A percentile compares a stretch with the other conserved stretches of the same genome.
Conservation (phyloP, 2,113 vertebrate genomes). For the Fulmarus glacialis region DNA sequence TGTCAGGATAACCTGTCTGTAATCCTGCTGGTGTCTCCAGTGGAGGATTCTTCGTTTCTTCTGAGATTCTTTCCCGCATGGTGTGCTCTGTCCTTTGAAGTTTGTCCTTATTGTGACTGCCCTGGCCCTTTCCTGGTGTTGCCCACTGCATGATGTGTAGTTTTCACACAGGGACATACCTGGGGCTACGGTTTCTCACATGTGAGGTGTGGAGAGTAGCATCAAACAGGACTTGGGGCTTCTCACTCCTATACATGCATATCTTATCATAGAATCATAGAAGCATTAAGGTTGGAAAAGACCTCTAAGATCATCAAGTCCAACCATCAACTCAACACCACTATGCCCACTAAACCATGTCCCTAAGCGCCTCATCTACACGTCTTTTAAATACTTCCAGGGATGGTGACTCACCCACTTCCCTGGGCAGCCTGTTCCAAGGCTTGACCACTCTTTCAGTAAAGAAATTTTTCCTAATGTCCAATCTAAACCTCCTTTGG, state of each 20-base stretch:
- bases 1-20: neutral
- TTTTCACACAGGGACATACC: neutral
- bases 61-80: neutral
- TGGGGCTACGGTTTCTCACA: fast-evolving
- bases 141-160: neutral
- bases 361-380: too few species aligned
- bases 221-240: neutral
- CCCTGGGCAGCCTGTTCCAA: too few species aligned
- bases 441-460: too few species aligned
- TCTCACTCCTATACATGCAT: neutral
- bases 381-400: too few species aligned
- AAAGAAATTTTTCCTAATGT: too few species aligned
- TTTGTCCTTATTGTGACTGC: too few species aligned
- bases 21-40: neutral
- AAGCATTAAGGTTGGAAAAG: too few species aligned
- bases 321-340: too few species aligned
- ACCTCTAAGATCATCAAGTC: too few species aligned
- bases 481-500: too few species aligned
- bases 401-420: too few species aligned
- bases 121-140: neutral
- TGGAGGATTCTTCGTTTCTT: neutral
- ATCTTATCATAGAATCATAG: neutral
- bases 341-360: too few species aligned
- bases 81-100: neutral
- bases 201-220: neutral